Evolutionary conservation across 2,797 vertebrate species (phyloP), one percentile per base, ranked within the genome.

Genomic region (Setipinna tenuifilis): DNA sequence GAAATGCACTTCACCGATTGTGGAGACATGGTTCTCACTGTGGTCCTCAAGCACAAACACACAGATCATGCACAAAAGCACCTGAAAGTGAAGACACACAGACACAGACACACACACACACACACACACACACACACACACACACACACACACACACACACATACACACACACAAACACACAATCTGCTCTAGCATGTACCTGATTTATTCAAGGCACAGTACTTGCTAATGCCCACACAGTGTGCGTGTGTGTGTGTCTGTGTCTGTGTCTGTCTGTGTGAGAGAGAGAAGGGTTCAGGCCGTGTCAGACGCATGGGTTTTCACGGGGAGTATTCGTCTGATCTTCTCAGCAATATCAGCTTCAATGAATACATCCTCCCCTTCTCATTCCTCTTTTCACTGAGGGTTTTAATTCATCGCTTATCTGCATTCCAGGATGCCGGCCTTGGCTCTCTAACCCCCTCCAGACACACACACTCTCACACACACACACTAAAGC

Each of bases 31-130:
- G 6, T 41, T 21, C 31, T 44, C 41, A 78, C 31, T 71, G 65
- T 6, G 28, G 65, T 71, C 9, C 28, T 75, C 14, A 28, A 17
- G 16, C 68, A 35, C 14, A 23, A 44, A 48, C 81, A 41, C 46
- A 50, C 23, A 46, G 11, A 31, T 6, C 0, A 28, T 41, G 35
- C 35, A 41, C 35, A 41, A 41, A 41, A 41, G 5, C 35, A 41
- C 2, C 35, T 41, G 35, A 2, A 41, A 41, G 35, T n/a, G n/a
- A n/a, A 19, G 57, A 59, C 78, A 31, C 41, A 25, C 28, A 44
- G 23, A 16, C 44, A 83, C 54, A 80, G 23, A 62, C 54, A 80
- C 19, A 81, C 6, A 81, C 68, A 80, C 25, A 87, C 84, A 31
- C 16, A 31, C n/a, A n/a, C n/a, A n/a, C n/a, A n/a, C n/a, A n/a